Evolutionary conservation across 2,113 vertebrate species (phyloP).

Genomic region (Ellobius talpinus): DNA sequence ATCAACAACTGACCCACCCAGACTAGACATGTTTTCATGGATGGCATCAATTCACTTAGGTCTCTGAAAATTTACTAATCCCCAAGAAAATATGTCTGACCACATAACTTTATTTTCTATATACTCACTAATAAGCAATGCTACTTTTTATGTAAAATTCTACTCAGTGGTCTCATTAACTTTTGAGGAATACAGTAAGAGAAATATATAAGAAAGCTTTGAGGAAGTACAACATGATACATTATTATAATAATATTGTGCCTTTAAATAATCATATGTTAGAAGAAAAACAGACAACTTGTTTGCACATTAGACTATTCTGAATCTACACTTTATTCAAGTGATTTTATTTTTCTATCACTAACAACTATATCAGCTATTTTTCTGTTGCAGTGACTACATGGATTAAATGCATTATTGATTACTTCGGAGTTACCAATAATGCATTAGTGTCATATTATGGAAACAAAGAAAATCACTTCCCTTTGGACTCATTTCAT

Average conservation of each 20-base stretch:
- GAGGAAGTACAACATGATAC: neutral
- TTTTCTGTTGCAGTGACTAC: neutral
- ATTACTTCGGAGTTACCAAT: neutral
- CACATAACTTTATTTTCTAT: neutral
- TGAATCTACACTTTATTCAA: neutral
- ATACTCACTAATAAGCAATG: neutral
- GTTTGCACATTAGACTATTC: neutral
- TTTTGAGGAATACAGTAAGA: neutral
- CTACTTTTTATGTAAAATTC: neutral
- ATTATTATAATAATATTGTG: neutral
- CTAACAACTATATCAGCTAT: neutral
- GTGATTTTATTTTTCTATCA: neutral
- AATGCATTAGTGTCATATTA: neutral
- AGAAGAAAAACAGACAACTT: neutral
- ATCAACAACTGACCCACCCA: neutral
- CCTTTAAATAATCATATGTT: neutral
- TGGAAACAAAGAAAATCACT: neutral
- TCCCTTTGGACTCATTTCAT: neutral
- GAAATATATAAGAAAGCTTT: neutral
- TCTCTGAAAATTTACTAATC: neutral
- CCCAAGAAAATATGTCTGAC: neutral
- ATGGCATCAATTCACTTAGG: neutral
- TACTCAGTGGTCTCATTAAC: neutral
- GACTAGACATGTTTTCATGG: neutral
- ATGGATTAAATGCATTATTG: neutral